A percentile compares a stretch with the other conserved stretches of the same genome.
Conservation (phyloP, 2,888 invertebrate species). For the Pteria penguin region DNA sequence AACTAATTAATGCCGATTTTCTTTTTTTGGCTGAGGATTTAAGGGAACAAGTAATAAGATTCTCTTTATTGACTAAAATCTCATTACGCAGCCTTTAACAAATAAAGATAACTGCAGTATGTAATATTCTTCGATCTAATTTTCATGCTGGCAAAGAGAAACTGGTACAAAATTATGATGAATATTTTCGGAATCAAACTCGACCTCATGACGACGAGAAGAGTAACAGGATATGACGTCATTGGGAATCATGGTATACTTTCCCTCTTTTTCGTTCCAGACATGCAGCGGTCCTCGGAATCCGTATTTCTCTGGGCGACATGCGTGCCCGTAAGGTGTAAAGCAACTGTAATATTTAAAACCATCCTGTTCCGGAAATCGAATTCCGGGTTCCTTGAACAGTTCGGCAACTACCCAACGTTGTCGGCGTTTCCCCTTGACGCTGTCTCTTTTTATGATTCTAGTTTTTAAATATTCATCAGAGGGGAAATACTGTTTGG, state of each 20-base stretch:
- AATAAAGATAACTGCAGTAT: no score
- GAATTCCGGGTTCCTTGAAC: slow-evolving; percentile 40
- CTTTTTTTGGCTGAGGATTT: no score
- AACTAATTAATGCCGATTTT: no score
- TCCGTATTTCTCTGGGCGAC: slow-evolving; percentile 57
- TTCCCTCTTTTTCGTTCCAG: slow-evolving; percentile 47
- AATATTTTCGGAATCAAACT: neutral
- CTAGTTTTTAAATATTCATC: slow-evolving; percentile 23
- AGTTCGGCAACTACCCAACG: slow-evolving; percentile 33
- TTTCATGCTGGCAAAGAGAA: neutral
- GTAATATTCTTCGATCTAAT: no score
- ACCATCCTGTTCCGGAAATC: neutral
- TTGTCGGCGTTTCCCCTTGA: slow-evolving; percentile 11
- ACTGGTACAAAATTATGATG: neutral
- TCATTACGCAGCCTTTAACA: no score
- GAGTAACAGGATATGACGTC: slow-evolving; percentile 36
- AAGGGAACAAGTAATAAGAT: no score
- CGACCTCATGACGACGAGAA: neutral
- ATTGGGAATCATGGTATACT: slow-evolving; percentile 50
- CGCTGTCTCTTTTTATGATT: slow-evolving; percentile 21
- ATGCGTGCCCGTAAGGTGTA: slow-evolving; percentile 60
- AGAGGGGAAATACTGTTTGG: slow-evolving; percentile 15
- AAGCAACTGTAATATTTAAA: slow-evolving; percentile 59
- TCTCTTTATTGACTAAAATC: no score
- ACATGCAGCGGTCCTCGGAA: slow-evolving; percentile 57